phyloP scores from a whole-genome alignment of 1,140 invertebrate species.

The Drosophila miranda region DNA sequence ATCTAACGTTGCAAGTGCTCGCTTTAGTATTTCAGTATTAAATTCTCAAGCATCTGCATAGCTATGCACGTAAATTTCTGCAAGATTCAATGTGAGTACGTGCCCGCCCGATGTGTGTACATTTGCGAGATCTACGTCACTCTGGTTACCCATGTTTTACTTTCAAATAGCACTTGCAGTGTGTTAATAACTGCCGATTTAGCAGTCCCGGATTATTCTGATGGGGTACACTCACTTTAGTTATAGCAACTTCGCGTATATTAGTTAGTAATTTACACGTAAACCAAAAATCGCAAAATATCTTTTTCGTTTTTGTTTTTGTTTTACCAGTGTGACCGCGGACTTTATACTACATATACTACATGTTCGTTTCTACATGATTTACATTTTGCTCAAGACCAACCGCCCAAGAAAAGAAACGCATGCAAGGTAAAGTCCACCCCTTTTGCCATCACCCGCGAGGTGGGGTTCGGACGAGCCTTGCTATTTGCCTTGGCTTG shows the following conservation, averaged over 20 bases:
- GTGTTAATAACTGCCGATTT: no score
- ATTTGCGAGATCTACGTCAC: conserved; percentile 2
- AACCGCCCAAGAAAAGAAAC: no score
- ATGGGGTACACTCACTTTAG: conserved; percentile 32
- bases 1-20: not conserved
- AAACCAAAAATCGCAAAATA: conserved; percentile 41
- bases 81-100: conserved; percentile 10
- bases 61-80: conserved; percentile 32
- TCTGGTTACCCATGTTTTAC: conserved; percentile 8
- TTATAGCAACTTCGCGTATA: conserved; percentile 32
- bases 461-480: no score
- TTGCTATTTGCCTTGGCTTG: no score
- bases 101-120: conserved; percentile 2
- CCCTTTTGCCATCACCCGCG: no score
- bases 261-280: conserved; percentile 34
- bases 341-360: no score
- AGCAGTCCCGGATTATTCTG: not conserved
- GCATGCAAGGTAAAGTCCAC: no score
- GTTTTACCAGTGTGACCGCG: no score
- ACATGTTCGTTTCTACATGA: no score
- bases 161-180: not conserved
- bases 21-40: not conserved
- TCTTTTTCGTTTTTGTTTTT: conserved; percentile 17
- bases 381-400: no score
- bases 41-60: no score